These are phyloP conservation scores for Lucilia sericata DNA, from an alignment of 1,140 invertebrate species.

Conservation along the genomic window DNA sequence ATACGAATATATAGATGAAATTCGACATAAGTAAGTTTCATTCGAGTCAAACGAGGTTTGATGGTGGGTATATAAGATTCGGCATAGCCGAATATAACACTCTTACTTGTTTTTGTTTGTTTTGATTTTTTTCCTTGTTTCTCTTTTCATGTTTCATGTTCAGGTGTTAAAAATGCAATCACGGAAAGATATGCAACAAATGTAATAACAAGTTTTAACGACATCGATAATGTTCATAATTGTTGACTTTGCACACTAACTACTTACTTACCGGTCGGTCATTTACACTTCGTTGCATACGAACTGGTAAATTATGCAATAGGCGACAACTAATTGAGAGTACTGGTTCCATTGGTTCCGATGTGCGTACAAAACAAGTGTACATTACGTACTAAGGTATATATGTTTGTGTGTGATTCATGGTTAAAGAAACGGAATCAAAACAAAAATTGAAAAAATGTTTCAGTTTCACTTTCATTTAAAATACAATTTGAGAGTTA, in stretches of 20 bases:
- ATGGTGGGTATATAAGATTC: no score
- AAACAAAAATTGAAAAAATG: slow-evolving; percentile 13
- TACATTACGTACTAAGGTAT: no score
- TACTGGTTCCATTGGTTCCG: not conserved
- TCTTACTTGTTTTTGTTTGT: no score
- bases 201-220: not conserved
- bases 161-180: slow-evolving; percentile 34
- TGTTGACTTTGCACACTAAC: not conserved
- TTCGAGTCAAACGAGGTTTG: no score
- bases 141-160: slow-evolving; percentile 13
- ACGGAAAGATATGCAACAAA: slow-evolving; percentile 20
- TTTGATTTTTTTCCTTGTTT: not conserved
- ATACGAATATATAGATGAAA: no score
- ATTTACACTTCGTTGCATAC: slow-evolving; percentile 49
- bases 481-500: slow-evolving; percentile 3
- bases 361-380: no score
- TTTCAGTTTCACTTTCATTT: slow-evolving; percentile 64
- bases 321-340: not conserved
- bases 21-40: no score
- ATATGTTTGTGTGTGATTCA: slow-evolving; percentile 32
- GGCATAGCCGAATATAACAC: no score
- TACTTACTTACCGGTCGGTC: slow-evolving; percentile 48
- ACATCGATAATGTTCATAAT: slow-evolving; percentile 24
- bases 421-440: not conserved
- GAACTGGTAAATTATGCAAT: slow-evolving; percentile 54